phyloP scores from a whole-genome alignment of 2,797 vertebrate species.

The Nannoperca australis region DNA sequence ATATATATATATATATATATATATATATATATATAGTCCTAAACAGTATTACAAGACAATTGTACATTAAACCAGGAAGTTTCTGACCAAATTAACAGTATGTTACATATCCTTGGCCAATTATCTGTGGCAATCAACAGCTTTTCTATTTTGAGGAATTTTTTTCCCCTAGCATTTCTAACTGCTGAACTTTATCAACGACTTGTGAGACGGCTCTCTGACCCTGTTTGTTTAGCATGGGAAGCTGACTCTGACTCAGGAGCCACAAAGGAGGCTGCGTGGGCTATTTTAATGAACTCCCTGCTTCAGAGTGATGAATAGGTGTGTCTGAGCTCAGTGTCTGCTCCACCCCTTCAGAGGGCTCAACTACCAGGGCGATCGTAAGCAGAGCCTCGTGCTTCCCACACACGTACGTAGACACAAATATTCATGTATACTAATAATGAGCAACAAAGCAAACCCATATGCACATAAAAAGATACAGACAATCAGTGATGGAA shows the following conservation, averaged over 20 bases:
- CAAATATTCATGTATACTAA: conserved; percentile 8
- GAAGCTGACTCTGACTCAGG: conserved; percentile 55
- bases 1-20: too few species aligned
- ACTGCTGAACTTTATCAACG: conserved; percentile 30
- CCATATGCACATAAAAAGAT: conserved; percentile 13
- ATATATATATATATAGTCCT: too few species aligned
- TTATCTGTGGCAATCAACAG: not conserved
- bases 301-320: conserved; percentile 78
- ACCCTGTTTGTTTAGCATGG: conserved; percentile 66
- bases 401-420: conserved; percentile 22
- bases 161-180: not conserved
- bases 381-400: conserved; percentile 31
- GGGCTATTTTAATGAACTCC: conserved; percentile 82
- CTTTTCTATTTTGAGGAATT: conserved; percentile 1
- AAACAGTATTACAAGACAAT: not conserved
- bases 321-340: conserved; percentile 70
- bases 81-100: not conserved
- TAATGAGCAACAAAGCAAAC: conserved; percentile 29
- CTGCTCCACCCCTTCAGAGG: conserved; percentile 69
- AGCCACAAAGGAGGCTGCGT: conserved; percentile 68
- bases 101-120: not conserved
- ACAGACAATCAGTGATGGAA: conserved; percentile 20
- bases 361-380: conserved; percentile 54
- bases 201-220: conserved; percentile 47
- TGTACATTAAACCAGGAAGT: not conserved